These are phyloP conservation scores for Etia nguti DNA, from an alignment of 2,113 vertebrate species.

Conservation along the genomic window DNA sequence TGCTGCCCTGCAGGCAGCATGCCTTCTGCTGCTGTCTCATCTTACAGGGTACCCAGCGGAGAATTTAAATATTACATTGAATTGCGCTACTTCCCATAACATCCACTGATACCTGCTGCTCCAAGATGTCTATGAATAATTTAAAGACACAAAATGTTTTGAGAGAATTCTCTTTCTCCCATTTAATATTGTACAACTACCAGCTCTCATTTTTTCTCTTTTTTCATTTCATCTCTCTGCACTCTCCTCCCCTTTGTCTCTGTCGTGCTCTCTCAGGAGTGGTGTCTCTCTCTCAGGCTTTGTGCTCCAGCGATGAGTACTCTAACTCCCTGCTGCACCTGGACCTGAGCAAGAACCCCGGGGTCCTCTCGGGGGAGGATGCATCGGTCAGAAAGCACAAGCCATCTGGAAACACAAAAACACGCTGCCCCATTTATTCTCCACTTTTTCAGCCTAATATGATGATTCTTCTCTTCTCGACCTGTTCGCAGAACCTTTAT, in stretches of 20 bases:
- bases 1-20: not conserved
- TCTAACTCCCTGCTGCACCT: constrained; percentile 86
- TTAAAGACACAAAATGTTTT: constrained; percentile 39
- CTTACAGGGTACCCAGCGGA: constrained; percentile 8
- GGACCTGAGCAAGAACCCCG: constrained; percentile 88
- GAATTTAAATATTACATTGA: constrained; percentile 52
- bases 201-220: not conserved
- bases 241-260: not conserved
- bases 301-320: constrained; percentile 84
- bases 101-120: constrained; percentile 21
- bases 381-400: constrained; percentile 76
- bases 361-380: constrained; percentile 84
- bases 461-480: not conserved
- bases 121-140: constrained; percentile 53
- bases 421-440: not conserved
- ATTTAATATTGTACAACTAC: constrained; percentile 15
- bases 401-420: constrained; percentile 8
- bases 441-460: not conserved
- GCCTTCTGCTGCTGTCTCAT: constrained; percentile 23
- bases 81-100: not conserved
- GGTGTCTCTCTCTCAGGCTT: constrained; percentile 83
- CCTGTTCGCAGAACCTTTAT: constrained; percentile 58
- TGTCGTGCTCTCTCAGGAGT: constrained; percentile 70
- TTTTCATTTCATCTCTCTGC: not conserved
- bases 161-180: constrained; percentile 10